Percentiles rank a stretch among this genome's conserved stretches.
Evolutionary conservation across 2,888 invertebrate species (phyloP).

Genomic region (Mycogona germanica): DNA sequence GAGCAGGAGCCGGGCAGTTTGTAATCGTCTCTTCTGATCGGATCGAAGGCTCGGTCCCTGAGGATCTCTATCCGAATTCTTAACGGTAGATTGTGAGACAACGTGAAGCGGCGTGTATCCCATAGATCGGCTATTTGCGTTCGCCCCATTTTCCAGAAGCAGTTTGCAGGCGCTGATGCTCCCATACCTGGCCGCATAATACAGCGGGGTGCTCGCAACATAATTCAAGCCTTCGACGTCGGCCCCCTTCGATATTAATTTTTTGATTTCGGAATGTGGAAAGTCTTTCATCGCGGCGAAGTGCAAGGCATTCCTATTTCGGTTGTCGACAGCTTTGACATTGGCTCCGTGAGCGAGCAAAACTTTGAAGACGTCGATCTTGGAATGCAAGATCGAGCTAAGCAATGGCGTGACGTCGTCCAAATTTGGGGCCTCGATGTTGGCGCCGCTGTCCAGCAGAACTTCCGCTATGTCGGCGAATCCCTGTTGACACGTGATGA

Average conservation of each 20-base stretch:
- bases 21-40: not conserved
- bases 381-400: not conserved
- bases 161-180: not conserved
- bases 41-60: no score
- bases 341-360: slow-evolving; percentile 1
- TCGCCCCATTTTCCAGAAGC: slow-evolving; percentile 5
- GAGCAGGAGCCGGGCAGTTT: not conserved
- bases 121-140: not conserved
- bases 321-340: not conserved
- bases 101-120: not conserved
- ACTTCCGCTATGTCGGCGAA: slow-evolving; percentile 1
- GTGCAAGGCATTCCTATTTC: not conserved
- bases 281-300: not conserved
- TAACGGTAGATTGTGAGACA: not conserved
- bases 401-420: slow-evolving; percentile 5
- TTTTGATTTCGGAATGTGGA: not conserved
- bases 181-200: not conserved
- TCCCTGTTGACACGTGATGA: not conserved
- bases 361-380: not conserved
- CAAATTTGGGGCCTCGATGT: not conserved
- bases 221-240: not conserved
- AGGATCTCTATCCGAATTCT: not conserved
- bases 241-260: not conserved
- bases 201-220: not conserved
- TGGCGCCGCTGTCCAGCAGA: slow-evolving; percentile 1